phyloP scores from a whole-genome alignment of 1,140 invertebrate species.

The Drosophila chauvacae region DNA sequence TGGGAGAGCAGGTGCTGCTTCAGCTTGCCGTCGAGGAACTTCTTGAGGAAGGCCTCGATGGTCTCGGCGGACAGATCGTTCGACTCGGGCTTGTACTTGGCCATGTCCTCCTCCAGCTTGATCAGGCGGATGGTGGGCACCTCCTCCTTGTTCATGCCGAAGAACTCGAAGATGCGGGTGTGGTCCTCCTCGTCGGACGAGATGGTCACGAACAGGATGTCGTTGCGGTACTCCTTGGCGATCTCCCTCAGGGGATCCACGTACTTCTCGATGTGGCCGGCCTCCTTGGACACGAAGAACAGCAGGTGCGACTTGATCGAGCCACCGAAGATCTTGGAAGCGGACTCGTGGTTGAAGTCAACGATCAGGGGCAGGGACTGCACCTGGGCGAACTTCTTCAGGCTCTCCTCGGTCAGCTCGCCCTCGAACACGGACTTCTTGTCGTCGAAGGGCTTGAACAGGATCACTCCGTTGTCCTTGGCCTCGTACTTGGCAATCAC shows the following conservation, averaged over 20 bases:
- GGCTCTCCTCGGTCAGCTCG: conserved; percentile 87
- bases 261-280: conserved; percentile 92
- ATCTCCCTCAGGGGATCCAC: conserved; percentile 91
- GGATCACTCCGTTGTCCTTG: conserved; percentile 70
- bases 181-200: conserved; percentile 98
- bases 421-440: conserved; percentile 92
- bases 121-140: conserved; percentile 97
- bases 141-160: conserved; percentile 97
- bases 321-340: conserved; percentile 98
- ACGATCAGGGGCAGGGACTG: conserved; percentile 96
- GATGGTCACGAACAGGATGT: conserved; percentile 98
- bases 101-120: conserved; percentile 98
- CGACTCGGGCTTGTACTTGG: conserved; percentile 97
- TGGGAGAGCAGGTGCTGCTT: conserved; percentile 97
- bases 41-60: conserved; percentile 93
- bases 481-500: conserved; percentile 86
- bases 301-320: conserved; percentile 98
- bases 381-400: conserved; percentile 94
- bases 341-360: conserved; percentile 99
- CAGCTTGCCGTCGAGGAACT: conserved; percentile 95
- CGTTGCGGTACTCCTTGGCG: conserved; percentile 95
- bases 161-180: conserved; percentile 98
- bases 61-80: conserved; percentile 91
- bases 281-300: conserved; percentile 96
- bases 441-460: conserved; percentile 95